Evolutionary conservation across 92 coral and sea anemone genomes (phyloP).

Genomic region (Phenganax stokvisi): DNA sequence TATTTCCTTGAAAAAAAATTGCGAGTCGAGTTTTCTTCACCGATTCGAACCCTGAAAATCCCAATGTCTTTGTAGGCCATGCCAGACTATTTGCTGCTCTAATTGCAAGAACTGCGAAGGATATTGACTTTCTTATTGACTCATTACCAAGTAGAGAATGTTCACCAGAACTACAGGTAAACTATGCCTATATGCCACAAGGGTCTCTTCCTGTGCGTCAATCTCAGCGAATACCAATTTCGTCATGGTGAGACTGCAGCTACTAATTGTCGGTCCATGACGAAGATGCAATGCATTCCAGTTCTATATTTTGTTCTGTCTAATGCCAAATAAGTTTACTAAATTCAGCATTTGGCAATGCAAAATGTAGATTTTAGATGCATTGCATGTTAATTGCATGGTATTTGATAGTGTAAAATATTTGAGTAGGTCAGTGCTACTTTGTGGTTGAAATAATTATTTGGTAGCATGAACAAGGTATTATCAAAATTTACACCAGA

Average conservation of each 20-base stretch:
- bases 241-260: neutral
- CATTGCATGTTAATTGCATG: too few species aligned
- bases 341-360: neutral
- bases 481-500: constrained; percentile 46
- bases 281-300: neutral
- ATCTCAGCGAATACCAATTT: neutral
- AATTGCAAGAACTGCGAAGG: constrained; percentile 88
- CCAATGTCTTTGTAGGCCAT: constrained; percentile 54
- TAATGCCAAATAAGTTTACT: too few species aligned
- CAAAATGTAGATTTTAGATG: neutral
- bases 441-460: too few species aligned
- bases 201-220: neutral
- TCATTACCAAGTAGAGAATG: constrained; percentile 95
- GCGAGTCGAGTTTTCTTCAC: too few species aligned
- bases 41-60: too few species aligned
- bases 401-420: too few species aligned
- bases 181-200: neutral
- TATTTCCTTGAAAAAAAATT: too few species aligned
- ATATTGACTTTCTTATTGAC: constrained; percentile 80
- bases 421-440: too few species aligned
- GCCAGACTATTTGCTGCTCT: constrained; percentile 88
- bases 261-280: neutral
- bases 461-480: neutral
- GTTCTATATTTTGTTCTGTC: neutral
- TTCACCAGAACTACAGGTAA: constrained; percentile 85